Evolutionary conservation across 2,797 vertebrate genomes (phyloP), one percentile per base, ranked within the genome.

Genomic region (Anguilla megastoma): DNA sequence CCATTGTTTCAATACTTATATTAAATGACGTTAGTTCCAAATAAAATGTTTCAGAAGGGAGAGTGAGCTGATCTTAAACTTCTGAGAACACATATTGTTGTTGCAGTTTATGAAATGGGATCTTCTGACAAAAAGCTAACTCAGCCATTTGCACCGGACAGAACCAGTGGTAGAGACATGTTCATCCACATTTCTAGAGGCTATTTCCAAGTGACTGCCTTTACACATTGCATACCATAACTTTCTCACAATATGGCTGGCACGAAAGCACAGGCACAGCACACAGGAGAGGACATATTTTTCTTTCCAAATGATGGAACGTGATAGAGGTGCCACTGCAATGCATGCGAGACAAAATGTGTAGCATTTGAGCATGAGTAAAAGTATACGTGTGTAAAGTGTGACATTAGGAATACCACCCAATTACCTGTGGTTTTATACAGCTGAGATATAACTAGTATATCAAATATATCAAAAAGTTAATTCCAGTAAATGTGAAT

Each of bases 141-240:
- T 84, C 83, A 54, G 83, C 83, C 52, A n/a, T 84, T 84, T 84
- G 27, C 80, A 84, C 79, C 7, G 45, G 79, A n/a, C 24, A 54
- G 80, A 14, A 3, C 27, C 16, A 54, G 83, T 30, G 48, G 36
- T 9, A 50, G 45, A 83, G 50, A 84, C 83, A 56, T 58, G 52
- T 56, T 58, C 83, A 30, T n/a, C 83, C 50, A 54, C 50, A 33
- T 33, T 82, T 82, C 79, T 48, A 45, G 36, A 27, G 82, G 50
- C 50, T 41, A 21, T 41, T 50, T 82, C 36, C 21, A 45, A 45
- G 50, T 45, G 41, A 48, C 24, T 54, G 52, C 24, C 30, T 54
- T 56, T 30, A 16, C 30, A 54, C 50, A 16, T 30, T 10, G 24
- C 52, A 56, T 30, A 27, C 27, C 27, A 50, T 33, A 58, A 30